Percentiles rank a stretch among this genome's conserved stretches.
Conservation (phyloP, 2,113 vertebrate species). For the Bos javanicus region DNA sequence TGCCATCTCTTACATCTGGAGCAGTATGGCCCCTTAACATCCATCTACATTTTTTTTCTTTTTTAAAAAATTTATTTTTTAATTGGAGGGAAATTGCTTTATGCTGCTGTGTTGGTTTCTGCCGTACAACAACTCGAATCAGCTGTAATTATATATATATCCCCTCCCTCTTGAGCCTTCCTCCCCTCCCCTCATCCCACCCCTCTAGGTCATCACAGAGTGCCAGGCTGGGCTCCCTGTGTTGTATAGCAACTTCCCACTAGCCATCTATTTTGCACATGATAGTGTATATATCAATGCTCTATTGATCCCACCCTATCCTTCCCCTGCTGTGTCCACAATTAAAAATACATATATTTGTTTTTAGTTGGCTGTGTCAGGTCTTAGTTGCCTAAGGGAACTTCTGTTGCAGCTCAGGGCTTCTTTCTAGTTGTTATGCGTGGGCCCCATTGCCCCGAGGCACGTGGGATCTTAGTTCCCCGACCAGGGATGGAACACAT, state of each 20-base stretch:
- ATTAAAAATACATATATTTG: not conserved
- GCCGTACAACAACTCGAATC: fast-evolving
- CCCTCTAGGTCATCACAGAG: not conserved
- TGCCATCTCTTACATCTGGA: not conserved
- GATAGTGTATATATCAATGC: not conserved
- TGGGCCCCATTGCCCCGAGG: not conserved
- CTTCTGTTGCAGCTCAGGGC: not conserved
- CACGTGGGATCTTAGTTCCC: not conserved
- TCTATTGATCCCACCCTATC: not conserved
- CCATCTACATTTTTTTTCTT: not conserved
- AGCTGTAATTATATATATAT: not conserved
- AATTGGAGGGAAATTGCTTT: not conserved
- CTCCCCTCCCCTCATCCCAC: not conserved
- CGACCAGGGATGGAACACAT: not conserved
- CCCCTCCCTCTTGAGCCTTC: not conserved
- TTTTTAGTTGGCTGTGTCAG: not conserved
- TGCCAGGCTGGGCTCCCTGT: not conserved
- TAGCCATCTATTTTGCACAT: not conserved
- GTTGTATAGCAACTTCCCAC: not conserved
- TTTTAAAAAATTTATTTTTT: not conserved
- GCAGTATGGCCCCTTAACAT: not conserved
- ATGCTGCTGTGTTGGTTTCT: not conserved
- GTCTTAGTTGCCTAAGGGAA: not conserved
- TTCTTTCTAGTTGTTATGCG: not conserved
- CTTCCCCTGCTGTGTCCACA: not conserved